Base-by-base conservation (phyloP, 2,888 invertebrate genomes). In the Macaria notata region DNA sequence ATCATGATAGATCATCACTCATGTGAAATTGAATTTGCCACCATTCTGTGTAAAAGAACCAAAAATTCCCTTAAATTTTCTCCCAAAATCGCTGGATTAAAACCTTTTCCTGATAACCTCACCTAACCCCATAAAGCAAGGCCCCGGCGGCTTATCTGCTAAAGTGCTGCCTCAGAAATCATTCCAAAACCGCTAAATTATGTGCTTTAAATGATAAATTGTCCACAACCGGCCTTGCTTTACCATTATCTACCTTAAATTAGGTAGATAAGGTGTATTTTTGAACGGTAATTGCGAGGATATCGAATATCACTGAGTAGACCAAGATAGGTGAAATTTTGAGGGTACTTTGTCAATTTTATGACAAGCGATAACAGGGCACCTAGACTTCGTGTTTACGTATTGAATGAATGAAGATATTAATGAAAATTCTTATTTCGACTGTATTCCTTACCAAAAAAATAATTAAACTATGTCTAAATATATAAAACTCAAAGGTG, bases 121-220 rank as follows among this genome's bases (percentile, higher is more conserved):
- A 45, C 9, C 30, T 31, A 19, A 31, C 48, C 47, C 36, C 33
- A 54, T 51, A 55, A 55, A 59, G 9, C 46, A 29, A 30, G 31
- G 9, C 46, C 43, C 46, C 30, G 56, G 29, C 29, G 30, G 56
- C 64, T 66, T 62, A 66, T 64, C 66, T 58, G 33, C 31, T 36
- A 50, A 59, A 59, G 51, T 47, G 59, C 59, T 39, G 46, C 58
- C 49, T 61, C 59, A 64, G 54, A 51, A 60, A 60, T 59, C 57
- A 62, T 63, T 66, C 49, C 8, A 38, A 60, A 66, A 64, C 60
- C 65, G 33, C 60, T 59, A 59, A 65, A 65, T 65, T 64, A 64
- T 63, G 58, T 61, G 58, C 64, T 64, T 46, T 49, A 46, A 63
- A 61, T 62, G 64, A 68, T 65, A 64, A 68, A 68, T 65, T 64